Conservation (phyloP, 2,113 vertebrate species). For the Charadrius vociferus region DNA sequence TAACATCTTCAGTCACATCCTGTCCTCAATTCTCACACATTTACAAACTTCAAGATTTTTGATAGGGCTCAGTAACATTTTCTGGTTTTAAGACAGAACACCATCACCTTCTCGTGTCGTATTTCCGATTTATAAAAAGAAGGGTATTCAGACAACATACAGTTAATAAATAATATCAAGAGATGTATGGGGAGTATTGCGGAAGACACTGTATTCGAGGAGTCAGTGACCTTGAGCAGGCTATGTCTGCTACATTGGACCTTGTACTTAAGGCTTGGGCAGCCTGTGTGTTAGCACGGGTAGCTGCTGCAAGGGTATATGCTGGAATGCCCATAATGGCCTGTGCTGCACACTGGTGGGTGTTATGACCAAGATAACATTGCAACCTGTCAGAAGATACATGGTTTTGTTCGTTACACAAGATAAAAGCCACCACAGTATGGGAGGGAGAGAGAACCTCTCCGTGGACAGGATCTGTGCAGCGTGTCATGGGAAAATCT, state of each 20-base stretch:
- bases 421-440: neutral
- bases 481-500: neutral
- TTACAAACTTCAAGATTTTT: neutral
- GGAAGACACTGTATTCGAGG: neutral
- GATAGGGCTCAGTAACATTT: neutral
- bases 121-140: neutral
- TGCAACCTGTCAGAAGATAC: neutral
- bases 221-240: neutral
- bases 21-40: neutral
- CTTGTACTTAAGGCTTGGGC: neutral
- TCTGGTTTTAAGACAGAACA: neutral
- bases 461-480: neutral
- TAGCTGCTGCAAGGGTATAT: neutral
- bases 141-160: neutral
- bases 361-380: neutral
- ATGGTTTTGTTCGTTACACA: neutral
- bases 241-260: fast-evolving
- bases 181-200: neutral
- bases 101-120: neutral
- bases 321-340: neutral
- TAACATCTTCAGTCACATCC: neutral
- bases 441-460: neutral
- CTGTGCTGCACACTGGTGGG: neutral
- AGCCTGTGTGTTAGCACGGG: neutral
- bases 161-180: neutral